phyloP scores from a whole-genome alignment of 2,888 invertebrate genomes.

The Pherbina coryleti region DNA sequence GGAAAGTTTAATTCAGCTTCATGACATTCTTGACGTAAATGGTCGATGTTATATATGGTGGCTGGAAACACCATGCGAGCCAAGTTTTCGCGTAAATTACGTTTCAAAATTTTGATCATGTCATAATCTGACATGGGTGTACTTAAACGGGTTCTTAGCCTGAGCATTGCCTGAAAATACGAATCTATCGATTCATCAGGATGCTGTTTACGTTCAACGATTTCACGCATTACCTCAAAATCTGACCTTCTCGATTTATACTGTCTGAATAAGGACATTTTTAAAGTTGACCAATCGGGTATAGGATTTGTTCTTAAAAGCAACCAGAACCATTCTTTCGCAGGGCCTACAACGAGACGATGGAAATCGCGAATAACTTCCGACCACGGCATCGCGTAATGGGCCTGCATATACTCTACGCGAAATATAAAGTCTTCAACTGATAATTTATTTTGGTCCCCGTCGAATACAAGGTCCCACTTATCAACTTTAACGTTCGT shows the following conservation, averaged over 20 bases:
- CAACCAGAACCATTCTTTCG: slow-evolving; percentile 9
- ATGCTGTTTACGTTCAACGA: slow-evolving; percentile 23
- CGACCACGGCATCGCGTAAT: slow-evolving; percentile 2
- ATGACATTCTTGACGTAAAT: slow-evolving; percentile 12
- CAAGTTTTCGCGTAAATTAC: slow-evolving; percentile 20
- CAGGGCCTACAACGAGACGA: not conserved
- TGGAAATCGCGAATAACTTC: slow-evolving; percentile 28
- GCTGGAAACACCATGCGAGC: slow-evolving; percentile 11
- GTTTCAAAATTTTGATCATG: slow-evolving; percentile 28
- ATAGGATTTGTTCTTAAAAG: not conserved
- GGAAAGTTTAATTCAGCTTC: slow-evolving; percentile 18
- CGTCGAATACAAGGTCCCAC: not conserved
- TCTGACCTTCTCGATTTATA: not conserved
- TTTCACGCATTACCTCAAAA: slow-evolving; percentile 28
- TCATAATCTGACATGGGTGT: slow-evolving; percentile 15
- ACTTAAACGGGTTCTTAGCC: not conserved
- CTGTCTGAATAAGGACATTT: not conserved
- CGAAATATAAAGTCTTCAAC: slow-evolving; percentile 7
- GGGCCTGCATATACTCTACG: slow-evolving; percentile 1
- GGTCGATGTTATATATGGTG: not conserved
- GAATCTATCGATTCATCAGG: slow-evolving; percentile 16
- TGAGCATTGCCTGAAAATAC: slow-evolving; percentile 12
- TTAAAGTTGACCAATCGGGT: not conserved
- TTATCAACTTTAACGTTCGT: not conserved
- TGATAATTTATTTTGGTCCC: not conserved